These are phyloP conservation scores for Coremacera marginata DNA, from an alignment of 2,888 invertebrate genomes.

Conservation along the genomic window DNA sequence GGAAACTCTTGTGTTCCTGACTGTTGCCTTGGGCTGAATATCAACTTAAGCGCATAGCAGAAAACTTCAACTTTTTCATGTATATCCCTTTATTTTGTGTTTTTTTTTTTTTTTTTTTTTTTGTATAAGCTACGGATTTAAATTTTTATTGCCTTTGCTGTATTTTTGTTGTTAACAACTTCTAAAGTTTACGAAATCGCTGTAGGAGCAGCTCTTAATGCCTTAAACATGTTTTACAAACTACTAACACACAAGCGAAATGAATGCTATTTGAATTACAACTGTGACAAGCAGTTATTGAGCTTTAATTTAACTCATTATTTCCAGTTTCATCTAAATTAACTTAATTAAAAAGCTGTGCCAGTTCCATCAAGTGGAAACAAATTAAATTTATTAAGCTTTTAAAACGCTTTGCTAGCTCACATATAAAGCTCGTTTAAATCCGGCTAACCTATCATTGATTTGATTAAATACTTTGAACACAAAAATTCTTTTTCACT, in stretches of 20 bases:
- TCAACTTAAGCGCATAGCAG: neutral
- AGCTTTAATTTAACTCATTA: too few species aligned
- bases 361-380: too few species aligned
- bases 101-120: neutral
- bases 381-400: neutral
- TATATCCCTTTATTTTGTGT: neutral
- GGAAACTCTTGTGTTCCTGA: neutral
- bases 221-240: too few species aligned
- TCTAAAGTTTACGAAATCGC: too few species aligned
- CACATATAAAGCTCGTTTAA: neutral
- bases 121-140: neutral
- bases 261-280: too few species aligned
- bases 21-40: slow-evolving; percentile 37
- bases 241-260: too few species aligned
- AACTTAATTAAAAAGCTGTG: too few species aligned
- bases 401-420: neutral
- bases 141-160: slow-evolving; percentile 31
- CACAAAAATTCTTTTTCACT: slow-evolving; percentile 2
- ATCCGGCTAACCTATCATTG: too few species aligned
- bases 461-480: too few species aligned
- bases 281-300: too few species aligned
- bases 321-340: too few species aligned
- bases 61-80: slow-evolving; percentile 11
- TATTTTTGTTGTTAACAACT: slow-evolving; percentile 2
- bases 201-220: too few species aligned